phyloP scores from a whole-genome alignment of 2,888 invertebrate species.

The Chalcosyrphus nemorum region DNA sequence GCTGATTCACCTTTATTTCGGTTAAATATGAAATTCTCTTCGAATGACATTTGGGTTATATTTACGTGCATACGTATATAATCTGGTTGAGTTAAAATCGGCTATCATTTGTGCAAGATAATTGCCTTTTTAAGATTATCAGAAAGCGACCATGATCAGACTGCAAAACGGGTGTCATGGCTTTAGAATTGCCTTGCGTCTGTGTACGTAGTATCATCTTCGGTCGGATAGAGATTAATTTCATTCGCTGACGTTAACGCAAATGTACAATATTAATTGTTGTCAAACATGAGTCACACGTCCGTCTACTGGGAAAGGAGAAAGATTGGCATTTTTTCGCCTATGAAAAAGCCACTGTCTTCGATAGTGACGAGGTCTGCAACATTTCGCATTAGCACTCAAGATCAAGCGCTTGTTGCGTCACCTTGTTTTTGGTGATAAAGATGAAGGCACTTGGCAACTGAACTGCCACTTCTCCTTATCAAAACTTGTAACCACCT shows the following conservation, averaged over 20 bases:
- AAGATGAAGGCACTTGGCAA: too few species aligned
- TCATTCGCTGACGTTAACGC: conserved; percentile 9
- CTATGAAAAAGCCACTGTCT: too few species aligned
- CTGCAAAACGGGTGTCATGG: not conserved
- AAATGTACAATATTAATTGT: not conserved
- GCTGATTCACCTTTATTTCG: conserved; percentile 39
- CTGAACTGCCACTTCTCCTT: too few species aligned
- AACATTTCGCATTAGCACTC: conserved; percentile 19
- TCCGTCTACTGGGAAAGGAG: not conserved
- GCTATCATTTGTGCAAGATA: not conserved
- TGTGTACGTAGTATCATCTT: not conserved
- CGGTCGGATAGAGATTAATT: not conserved
- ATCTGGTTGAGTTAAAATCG: not conserved
- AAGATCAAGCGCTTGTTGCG: conserved; percentile 46
- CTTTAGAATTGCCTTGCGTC: not conserved
- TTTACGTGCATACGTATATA: conserved; percentile 5
- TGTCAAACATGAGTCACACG: conserved; percentile 4
- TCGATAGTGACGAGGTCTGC: too few species aligned
- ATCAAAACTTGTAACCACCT: too few species aligned
- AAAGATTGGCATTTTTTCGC: not conserved
- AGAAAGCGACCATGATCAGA: not conserved
- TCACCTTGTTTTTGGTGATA: conserved; percentile 22
- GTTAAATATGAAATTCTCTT: conserved; percentile 33
- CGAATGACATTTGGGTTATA: not conserved
- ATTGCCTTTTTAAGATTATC: not conserved